Percentiles rank a stretch among this genome's conserved stretches.
phyloP scores from a whole-genome alignment of 2,888 invertebrate species.

The Diogma glabrata region DNA sequence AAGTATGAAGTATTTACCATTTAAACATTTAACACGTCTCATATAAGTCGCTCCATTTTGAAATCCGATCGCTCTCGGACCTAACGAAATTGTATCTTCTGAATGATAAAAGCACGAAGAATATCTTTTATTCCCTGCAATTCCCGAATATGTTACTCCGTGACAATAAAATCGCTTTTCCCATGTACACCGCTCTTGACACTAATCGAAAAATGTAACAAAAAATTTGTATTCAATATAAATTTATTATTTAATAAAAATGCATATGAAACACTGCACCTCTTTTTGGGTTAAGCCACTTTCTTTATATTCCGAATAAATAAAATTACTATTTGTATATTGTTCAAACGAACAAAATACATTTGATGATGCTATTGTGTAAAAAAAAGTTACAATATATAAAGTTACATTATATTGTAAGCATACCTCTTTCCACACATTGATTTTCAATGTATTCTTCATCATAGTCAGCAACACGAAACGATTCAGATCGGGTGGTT shows the following conservation, averaged over 20 bases:
- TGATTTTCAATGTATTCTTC: constrained; percentile 78
- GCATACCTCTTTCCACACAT: constrained; percentile 55
- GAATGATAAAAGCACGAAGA: constrained; percentile 60
- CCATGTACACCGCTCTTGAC: constrained; percentile 49
- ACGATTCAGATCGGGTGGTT: constrained; percentile 63
- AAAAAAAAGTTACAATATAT: background rate
- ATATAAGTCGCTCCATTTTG: constrained; percentile 55
- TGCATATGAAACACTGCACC: constrained; percentile 23
- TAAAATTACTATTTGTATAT: constrained; percentile 55
- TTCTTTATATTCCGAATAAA: constrained; percentile 41
- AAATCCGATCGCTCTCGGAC: constrained; percentile 54
- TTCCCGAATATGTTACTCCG: constrained; percentile 45
- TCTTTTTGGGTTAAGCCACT: constrained; percentile 34
- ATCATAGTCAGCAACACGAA: constrained; percentile 58
- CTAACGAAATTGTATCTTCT: constrained; percentile 69
- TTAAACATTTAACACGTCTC: constrained; percentile 70
- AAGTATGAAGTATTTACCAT: constrained; percentile 64
- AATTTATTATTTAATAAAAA: constrained; percentile 12
- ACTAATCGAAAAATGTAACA: no score
- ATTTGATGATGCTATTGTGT: constrained; percentile 24
- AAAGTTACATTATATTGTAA: background rate
- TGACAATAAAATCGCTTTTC: constrained; percentile 57
- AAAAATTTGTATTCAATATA: background rate
- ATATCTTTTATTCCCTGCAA: constrained; percentile 22
- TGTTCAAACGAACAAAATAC: constrained; percentile 68